Percentiles rank a stretch among this genome's conserved stretches.
Conservation (phyloP, 2,113 vertebrate genomes). For the Alouatta palliata region DNA sequence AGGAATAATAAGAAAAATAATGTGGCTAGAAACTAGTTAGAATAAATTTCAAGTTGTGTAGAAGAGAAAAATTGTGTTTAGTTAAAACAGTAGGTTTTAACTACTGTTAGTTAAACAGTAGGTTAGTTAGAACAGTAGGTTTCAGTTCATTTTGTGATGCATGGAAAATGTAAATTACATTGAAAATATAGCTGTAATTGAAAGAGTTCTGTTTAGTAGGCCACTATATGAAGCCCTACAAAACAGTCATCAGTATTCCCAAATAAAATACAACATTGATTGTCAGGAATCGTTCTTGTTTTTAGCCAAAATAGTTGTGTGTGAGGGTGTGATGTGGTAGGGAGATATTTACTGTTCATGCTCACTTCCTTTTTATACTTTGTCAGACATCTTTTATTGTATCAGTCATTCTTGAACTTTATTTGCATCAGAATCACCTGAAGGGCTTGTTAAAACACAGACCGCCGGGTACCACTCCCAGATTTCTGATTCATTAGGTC, state of each 20-base stretch:
- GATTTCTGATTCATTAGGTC: neutral
- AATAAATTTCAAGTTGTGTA: neutral
- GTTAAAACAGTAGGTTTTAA: neutral
- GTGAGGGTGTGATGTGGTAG: neutral
- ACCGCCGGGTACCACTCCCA: too few species aligned
- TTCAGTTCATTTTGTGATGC: neutral
- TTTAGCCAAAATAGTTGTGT: neutral
- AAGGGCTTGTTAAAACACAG: neutral
- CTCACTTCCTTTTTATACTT: neutral
- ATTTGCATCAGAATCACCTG: neutral
- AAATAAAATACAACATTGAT: neutral
- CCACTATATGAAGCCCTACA: neutral
- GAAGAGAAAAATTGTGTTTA: neutral
- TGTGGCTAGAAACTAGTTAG: neutral
- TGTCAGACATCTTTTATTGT: neutral
- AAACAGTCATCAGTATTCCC: neutral
- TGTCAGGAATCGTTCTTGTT: neutral
- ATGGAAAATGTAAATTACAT: neutral
- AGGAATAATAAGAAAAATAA: neutral
- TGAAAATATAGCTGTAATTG: neutral
- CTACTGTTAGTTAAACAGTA: too few species aligned
- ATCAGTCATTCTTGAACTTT: neutral
- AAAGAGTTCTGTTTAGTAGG: neutral
- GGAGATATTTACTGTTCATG: neutral
- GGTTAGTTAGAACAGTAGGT: neutral